These are phyloP conservation scores for Pipistrellus kuhlii DNA, from an alignment of 2,797 vertebrate genomes.

Conservation along the genomic window DNA sequence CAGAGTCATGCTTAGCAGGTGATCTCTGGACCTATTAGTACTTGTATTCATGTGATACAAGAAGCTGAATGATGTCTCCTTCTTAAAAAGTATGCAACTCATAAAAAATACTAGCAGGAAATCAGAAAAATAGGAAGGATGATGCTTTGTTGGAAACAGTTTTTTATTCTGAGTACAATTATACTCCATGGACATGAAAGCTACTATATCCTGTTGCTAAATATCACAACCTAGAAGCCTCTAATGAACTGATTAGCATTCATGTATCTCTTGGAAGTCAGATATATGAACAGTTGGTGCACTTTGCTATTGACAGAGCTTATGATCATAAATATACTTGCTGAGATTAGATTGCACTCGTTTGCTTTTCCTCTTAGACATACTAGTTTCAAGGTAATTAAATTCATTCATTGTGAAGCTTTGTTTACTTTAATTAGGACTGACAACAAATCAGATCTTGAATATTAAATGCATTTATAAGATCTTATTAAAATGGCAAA, in stretches of 20 bases:
- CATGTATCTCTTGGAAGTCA: conserved; percentile 86
- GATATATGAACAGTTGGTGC: conserved; percentile 85
- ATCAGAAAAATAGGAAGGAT: conserved; percentile 85
- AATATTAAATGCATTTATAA: conserved; percentile 79
- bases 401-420: conserved; percentile 83
- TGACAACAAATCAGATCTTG: conserved; percentile 82
- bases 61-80: conserved; percentile 83
- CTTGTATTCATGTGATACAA: conserved; percentile 83
- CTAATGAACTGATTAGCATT: conserved; percentile 90
- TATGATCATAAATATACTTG: conserved; percentile 86
- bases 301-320: conserved; percentile 86
- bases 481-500: conserved; percentile 80
- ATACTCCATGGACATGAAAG: conserved; percentile 84
- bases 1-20: conserved; percentile 83
- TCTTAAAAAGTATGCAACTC: conserved; percentile 85
- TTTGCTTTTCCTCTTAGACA: conserved; percentile 83
- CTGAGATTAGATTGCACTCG: conserved; percentile 82
- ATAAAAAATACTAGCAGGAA: conserved; percentile 87
- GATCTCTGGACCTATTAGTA: conserved; percentile 76
- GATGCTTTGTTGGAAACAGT: conserved; percentile 84
- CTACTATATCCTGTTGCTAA: conserved; percentile 85
- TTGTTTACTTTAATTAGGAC: conserved; percentile 85
- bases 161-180: conserved; percentile 87
- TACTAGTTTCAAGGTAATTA: conserved; percentile 83
- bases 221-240: conserved; percentile 87